These are phyloP conservation scores for Acheta domesticus DNA, from an alignment of 2,888 invertebrate species.

Conservation along the genomic window DNA sequence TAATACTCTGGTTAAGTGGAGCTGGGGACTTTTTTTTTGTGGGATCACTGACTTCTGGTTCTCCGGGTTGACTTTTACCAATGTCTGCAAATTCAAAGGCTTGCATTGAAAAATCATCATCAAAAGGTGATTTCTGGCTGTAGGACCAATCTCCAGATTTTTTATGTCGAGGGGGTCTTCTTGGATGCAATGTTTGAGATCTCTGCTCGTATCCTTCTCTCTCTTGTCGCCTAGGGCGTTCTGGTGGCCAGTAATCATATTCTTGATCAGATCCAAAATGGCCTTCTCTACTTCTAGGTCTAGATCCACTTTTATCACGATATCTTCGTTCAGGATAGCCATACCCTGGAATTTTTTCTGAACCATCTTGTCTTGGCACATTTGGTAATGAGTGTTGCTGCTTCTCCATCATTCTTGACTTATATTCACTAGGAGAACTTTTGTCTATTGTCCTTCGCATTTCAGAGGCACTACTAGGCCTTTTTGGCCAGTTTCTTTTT, in stretches of 20 bases:
- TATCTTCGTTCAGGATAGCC: slow-evolving; percentile 41
- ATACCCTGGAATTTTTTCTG: slow-evolving; percentile 28
- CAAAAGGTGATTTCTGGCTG: slow-evolving; percentile 56
- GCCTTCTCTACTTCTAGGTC: slow-evolving; percentile 50
- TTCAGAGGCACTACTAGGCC: slow-evolving; percentile 58
- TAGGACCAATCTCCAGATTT: slow-evolving; percentile 32
- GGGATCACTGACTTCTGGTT: slow-evolving; percentile 32
- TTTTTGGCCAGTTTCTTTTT: slow-evolving; percentile 50
- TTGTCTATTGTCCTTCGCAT: slow-evolving; percentile 42
- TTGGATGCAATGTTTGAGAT: slow-evolving; percentile 41
- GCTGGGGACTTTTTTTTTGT: slow-evolving; percentile 30
- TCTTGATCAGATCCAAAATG: slow-evolving; percentile 42
- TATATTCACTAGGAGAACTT: slow-evolving; percentile 34
- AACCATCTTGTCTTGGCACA: slow-evolving; percentile 22
- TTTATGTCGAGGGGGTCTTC: slow-evolving; percentile 38
- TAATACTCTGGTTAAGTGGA: slow-evolving; percentile 3
- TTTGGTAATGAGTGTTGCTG: slow-evolving; percentile 31
- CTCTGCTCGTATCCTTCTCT: slow-evolving; percentile 44
- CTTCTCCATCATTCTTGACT: slow-evolving; percentile 30
- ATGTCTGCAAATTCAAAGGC: slow-evolving; percentile 46
- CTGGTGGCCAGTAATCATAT: slow-evolving; percentile 39
- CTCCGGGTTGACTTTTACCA: slow-evolving; percentile 30
- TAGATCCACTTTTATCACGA: slow-evolving; percentile 45
- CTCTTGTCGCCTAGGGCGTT: slow-evolving; percentile 46
- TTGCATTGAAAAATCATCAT: slow-evolving; percentile 57